Conservation (phyloP, 2,888 invertebrate species). For the Ditula angustiorana region DNA sequence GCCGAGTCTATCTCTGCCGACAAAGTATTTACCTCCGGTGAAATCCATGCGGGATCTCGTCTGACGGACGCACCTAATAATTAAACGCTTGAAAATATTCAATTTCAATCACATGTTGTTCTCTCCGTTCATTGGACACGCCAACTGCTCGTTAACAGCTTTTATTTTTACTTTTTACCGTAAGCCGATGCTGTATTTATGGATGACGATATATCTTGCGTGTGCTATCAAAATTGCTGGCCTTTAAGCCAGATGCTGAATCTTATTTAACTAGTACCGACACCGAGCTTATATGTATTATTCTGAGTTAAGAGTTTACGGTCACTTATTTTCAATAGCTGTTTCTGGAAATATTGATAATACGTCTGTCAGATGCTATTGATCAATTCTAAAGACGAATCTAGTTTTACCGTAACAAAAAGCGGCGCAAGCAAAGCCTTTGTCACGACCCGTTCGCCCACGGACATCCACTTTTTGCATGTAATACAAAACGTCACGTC, state of each 20-base stretch:
- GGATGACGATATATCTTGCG: constrained; percentile 29
- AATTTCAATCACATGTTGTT: constrained; percentile 54
- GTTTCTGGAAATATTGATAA: constrained; percentile 41
- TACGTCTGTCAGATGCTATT: constrained; percentile 40
- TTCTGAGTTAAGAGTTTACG: background rate
- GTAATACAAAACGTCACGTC: constrained; percentile 23
- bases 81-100: constrained; percentile 55
- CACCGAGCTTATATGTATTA: too few relatives aligned
- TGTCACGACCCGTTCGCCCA: constrained; percentile 56
- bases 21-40: constrained; percentile 41
- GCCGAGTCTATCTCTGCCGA: background rate
- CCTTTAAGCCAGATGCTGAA: background rate
- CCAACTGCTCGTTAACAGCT: constrained; percentile 52
- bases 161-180: constrained; percentile 42
- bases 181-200: constrained; percentile 37
- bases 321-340: background rate
- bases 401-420: constrained; percentile 41
- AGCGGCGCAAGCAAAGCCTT: constrained; percentile 48
- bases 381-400: constrained; percentile 39
- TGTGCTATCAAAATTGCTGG: constrained; percentile 12
- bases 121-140: constrained; percentile 54
- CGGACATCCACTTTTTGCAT: constrained; percentile 46
- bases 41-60: constrained; percentile 50
- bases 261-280: background rate
- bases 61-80: constrained; percentile 50